Base-by-base conservation (phyloP, 2,113 vertebrate species). In the Scartelaos histophorus region DNA sequence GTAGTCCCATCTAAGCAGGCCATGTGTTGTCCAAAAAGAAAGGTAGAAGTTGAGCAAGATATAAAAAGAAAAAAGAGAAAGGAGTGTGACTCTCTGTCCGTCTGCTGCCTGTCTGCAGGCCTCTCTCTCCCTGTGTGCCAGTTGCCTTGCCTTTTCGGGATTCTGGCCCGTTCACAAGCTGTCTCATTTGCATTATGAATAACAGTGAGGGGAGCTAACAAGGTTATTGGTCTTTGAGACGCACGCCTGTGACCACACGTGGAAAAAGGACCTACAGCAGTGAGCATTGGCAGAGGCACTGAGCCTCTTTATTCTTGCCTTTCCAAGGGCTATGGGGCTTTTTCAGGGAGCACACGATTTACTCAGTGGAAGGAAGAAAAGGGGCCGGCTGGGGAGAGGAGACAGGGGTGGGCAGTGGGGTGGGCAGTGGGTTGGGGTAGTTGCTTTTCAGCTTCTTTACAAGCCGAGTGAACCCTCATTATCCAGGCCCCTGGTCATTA, bases 261-360 rank as follows among this genome's bases (percentile, higher is more conserved):
- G 94, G 94, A 94, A 93, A 89, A 92, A 88, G 92, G 96, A 97
- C 96, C 96, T 97, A 96, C 95, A 95, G 95, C 95, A 95, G 94
- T 92, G 95, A 90, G 85, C 71, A 85, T 78, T 95, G 95, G 94
- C 95, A 93, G 89, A 86, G 90, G 90, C 89, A 92, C 94, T 95
- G 92, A 94, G 93, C 88, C 89, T 95, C 94, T 95, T 95, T 95
- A 95, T 95, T 94, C 93, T 71, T 82, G 87, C 92, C 87, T 92
- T 95, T 93, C 90, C 89, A 90, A 93, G 90, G 88, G 83, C 92
- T 90, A 75, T 89, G 90, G 76, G 81, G 87, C 88, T 90, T 91
- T 88, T 94, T 93, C 85, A 91, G 85, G 49, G 76, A 94, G 93
- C 84, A 84, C 86, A 91, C 85, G 81, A 92, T 91, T 93, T 91